These are phyloP conservation scores for Auanema freiburgensis DNA, from an alignment of 2,888 invertebrate species.

Conservation along the genomic window DNA sequence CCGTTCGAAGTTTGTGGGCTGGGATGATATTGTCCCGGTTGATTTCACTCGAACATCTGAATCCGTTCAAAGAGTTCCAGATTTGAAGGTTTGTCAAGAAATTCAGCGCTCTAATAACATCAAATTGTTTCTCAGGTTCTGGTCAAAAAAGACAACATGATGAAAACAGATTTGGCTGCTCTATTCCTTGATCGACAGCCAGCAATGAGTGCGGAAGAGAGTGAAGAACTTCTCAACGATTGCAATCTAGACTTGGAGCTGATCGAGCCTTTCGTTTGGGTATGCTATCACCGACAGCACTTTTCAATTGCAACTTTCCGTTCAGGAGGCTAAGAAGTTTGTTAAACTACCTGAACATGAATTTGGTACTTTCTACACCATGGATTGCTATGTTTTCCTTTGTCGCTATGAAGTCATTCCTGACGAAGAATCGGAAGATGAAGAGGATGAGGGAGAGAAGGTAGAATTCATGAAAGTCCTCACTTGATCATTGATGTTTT, in stretches of 20 bases:
- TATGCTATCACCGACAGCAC: conserved; percentile 14
- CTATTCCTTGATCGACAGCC: conserved; percentile 92
- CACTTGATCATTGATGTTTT: conserved; percentile 69
- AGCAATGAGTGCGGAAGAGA: conserved; percentile 72
- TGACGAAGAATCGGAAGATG: conserved; percentile 44
- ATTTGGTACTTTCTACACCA: conserved; percentile 83
- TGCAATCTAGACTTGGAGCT: conserved; percentile 98
- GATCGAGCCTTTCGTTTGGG: conserved; percentile 92
- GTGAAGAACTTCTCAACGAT: conserved; percentile 70
- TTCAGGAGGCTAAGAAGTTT: conserved; percentile 86
- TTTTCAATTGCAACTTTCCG: neutral
- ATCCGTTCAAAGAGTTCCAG: conserved; percentile 93
- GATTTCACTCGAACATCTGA: conserved; percentile 98
- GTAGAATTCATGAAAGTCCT: neutral
- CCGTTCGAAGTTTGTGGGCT: conserved; percentile 92
- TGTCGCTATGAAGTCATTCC: conserved; percentile 84
- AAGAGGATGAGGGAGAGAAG: conserved; percentile 21
- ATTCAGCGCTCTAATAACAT: neutral
- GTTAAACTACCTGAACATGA: conserved; percentile 94
- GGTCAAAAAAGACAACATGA: conserved; percentile 70
- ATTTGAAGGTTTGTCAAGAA: conserved; percentile 73
- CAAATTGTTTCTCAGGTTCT: conserved; percentile 69
- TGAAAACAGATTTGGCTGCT: conserved; percentile 85
- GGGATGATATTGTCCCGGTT: conserved; percentile 98
- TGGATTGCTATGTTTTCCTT: conserved; percentile 95